Evolutionary conservation across 2,113 vertebrate genomes (phyloP).

Genomic region (Conger conger): DNA sequence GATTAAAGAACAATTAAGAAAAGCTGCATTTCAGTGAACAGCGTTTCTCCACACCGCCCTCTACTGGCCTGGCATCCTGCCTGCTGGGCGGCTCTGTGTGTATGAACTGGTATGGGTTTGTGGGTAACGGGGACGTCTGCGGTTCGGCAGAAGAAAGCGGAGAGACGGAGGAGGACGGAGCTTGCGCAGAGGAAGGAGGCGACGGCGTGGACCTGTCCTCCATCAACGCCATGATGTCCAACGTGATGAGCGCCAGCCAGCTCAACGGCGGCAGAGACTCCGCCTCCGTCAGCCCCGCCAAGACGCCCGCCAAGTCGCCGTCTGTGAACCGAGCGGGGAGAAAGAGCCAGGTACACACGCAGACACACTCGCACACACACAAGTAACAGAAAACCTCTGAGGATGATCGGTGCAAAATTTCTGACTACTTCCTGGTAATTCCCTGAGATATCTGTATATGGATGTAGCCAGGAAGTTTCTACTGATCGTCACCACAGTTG

Average conservation of each 20-base stretch:
- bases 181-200: conserved; percentile 34
- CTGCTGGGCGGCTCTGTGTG: too few species aligned
- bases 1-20: too few species aligned
- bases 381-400: neutral
- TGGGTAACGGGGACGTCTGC: neutral
- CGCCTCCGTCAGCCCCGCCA: conserved; percentile 56
- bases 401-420: too few species aligned
- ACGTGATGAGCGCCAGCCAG: conserved; percentile 77
- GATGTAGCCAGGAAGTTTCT: too few species aligned
- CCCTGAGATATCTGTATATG: too few species aligned
- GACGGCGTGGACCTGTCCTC: conserved; percentile 77
- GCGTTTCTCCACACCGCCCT: too few species aligned
- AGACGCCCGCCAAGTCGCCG: conserved; percentile 73
- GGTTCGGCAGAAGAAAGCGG: conserved; percentile 17
- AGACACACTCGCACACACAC: neutral
- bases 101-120: neutral
- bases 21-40: too few species aligned
- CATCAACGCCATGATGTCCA: conserved; percentile 81
- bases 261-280: conserved; percentile 68
- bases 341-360: conserved; percentile 74
- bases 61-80: too few species aligned
- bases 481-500: too few species aligned
- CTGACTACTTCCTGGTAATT: too few species aligned
- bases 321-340: conserved; percentile 75
- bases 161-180: conserved; percentile 1